phyloP scores from a whole-genome alignment of 1,140 invertebrate genomes.

The Sycophila sp. region DNA sequence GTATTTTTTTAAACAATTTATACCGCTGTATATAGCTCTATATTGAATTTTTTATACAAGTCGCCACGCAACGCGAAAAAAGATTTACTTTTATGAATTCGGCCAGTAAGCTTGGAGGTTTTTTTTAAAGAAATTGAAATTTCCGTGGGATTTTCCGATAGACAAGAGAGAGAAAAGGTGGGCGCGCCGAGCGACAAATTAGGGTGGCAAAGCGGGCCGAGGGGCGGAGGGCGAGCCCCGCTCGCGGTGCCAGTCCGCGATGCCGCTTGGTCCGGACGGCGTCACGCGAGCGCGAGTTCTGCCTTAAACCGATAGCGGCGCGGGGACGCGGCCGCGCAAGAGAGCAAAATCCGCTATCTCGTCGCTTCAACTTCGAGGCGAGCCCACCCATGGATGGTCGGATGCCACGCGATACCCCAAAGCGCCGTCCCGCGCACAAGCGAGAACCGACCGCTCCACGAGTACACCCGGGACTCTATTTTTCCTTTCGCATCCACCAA shows the following conservation, averaged over 20 bases:
- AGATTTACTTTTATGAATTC: too few relatives aligned
- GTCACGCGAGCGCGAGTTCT: constrained; percentile 55
- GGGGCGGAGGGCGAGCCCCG: neutral
- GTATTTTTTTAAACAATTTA: too few relatives aligned
- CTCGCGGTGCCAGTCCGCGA: constrained; percentile 60
- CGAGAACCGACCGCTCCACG: too few relatives aligned
- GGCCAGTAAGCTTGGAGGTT: too few relatives aligned
- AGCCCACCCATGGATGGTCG: constrained; percentile 1
- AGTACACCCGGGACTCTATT: too few relatives aligned
- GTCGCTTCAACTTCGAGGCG: constrained; percentile 20
- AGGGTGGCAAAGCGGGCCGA: neutral
- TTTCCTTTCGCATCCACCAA: too few relatives aligned
- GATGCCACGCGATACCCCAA: constrained; percentile 29
- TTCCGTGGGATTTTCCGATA: neutral
- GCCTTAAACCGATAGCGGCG: neutral
- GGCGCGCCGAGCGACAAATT: neutral
- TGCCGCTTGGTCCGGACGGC: constrained; percentile 47
- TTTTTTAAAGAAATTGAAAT: too few relatives aligned
- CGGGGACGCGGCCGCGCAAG: neutral
- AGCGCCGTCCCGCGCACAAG: too few relatives aligned
- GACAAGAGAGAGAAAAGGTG: neutral
- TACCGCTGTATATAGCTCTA: too few relatives aligned
- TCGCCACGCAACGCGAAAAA: too few relatives aligned
- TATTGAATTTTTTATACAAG: too few relatives aligned
- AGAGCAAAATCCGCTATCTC: neutral